Conservation (phyloP, 2,797 vertebrate genomes). For the Bovichtus variegatus region DNA sequence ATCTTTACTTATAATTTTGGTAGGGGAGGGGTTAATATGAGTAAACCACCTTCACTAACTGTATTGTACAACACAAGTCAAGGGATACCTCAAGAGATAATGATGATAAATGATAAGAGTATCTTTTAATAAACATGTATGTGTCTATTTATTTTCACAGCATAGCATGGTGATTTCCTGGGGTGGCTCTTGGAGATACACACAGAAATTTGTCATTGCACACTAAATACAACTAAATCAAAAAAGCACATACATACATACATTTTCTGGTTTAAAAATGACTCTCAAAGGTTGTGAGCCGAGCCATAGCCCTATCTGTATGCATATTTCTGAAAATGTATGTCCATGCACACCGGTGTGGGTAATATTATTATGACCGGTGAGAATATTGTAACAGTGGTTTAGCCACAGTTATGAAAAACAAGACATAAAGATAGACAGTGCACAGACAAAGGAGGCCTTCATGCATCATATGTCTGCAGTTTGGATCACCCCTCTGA, state of each 20-base stretch:
- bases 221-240: not conserved
- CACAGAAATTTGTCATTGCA: too few species aligned
- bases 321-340: not conserved
- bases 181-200: not conserved
- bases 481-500: conserved; percentile 45
- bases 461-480: conserved; percentile 54
- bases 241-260: not conserved
- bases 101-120: not conserved
- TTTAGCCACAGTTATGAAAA: conserved; percentile 4
- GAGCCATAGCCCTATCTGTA: not conserved
- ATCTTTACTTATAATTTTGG: not conserved
- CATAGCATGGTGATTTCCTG: not conserved
- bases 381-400: not conserved
- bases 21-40: not conserved
- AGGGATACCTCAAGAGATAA: not conserved
- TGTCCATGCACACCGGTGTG: conserved; percentile 4
- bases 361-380: not conserved
- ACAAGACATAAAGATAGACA: conserved; percentile 14
- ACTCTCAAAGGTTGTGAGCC: not conserved
- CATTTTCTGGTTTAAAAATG: not conserved
- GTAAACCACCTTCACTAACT: not conserved
- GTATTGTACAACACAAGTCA: not conserved
- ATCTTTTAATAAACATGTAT: not conserved
- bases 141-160: not conserved
- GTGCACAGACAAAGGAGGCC: conserved; percentile 16